Conservation (phyloP, 2,113 vertebrate genomes). For the Gymnarchus niloticus region DNA sequence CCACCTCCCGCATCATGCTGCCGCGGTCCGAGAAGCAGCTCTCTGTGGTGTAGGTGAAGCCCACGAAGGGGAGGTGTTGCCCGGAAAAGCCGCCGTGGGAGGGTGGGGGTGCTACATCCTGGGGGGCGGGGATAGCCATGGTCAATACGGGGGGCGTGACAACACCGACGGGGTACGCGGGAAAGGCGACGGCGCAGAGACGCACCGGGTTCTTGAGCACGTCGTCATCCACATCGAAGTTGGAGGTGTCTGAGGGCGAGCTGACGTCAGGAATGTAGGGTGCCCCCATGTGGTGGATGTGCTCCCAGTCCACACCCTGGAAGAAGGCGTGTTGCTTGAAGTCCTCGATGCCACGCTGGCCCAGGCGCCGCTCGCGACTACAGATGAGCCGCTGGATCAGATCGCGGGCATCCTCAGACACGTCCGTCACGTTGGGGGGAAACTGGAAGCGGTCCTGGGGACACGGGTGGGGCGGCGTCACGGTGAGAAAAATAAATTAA, state of each 20-base stretch:
- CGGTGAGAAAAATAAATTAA: not conserved
- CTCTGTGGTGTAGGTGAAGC: slow-evolving; percentile 92
- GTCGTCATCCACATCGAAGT: slow-evolving; percentile 95
- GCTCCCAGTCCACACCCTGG: slow-evolving; percentile 84
- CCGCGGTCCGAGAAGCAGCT: slow-evolving; percentile 85
- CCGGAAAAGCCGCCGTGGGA: slow-evolving; percentile 89
- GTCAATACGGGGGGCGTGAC: not conserved
- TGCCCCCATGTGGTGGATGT: slow-evolving; percentile 80
- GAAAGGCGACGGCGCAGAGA: too few species aligned
- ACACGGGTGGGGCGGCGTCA: not conserved
- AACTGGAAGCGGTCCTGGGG: slow-evolving; percentile 92
- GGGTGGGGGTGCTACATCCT: slow-evolving; percentile 82
- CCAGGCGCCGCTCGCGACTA: slow-evolving; percentile 81
- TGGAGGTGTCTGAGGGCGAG: slow-evolving; percentile 95
- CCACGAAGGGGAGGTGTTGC: slow-evolving; percentile 89
- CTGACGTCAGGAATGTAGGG: slow-evolving; percentile 96
- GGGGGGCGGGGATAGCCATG: slow-evolving; percentile 8
- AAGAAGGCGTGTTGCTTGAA: slow-evolving; percentile 89
- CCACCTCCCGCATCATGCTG: slow-evolving; percentile 58
- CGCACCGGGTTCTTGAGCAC: slow-evolving; percentile 85
- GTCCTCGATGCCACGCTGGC: slow-evolving; percentile 84
- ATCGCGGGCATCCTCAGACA: slow-evolving; percentile 90
- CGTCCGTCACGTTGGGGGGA: slow-evolving; percentile 80
- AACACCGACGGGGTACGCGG: not conserved
- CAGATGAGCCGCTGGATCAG: slow-evolving; percentile 92